Percentiles rank a stretch among this genome's conserved stretches.
phyloP scores from a whole-genome alignment of 2,797 vertebrate species.

The Bradypus variegatus region DNA sequence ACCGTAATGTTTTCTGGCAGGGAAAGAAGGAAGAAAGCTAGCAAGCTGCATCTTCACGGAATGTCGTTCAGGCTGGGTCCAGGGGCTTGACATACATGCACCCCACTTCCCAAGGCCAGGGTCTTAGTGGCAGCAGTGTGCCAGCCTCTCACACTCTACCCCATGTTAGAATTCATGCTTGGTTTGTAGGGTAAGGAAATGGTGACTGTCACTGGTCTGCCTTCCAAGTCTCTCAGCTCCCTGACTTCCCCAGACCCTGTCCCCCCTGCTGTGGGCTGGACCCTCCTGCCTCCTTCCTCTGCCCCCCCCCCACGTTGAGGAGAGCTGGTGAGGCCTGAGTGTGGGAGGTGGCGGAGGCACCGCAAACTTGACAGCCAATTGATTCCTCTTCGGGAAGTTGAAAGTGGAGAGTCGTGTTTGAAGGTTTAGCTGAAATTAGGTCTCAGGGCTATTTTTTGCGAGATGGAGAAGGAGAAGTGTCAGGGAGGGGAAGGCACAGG shows the following conservation, averaged over 20 bases:
- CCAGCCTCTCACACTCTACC: background rate
- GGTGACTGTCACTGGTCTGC: background rate
- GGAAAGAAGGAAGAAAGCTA: background rate
- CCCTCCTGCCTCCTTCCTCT: background rate
- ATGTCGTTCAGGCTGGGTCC: background rate
- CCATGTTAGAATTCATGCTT: background rate
- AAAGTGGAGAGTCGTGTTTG: constrained; percentile 58
- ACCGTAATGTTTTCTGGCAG: background rate
- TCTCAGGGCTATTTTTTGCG: constrained; percentile 62
- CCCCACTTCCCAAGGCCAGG: too few species aligned
- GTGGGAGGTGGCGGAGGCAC: constrained; percentile 51
- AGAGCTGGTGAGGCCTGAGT: background rate
- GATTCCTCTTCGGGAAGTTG: constrained; percentile 68
- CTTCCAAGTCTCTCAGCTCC: background rate
- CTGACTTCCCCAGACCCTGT: background rate
- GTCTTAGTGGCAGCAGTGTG: too few species aligned
- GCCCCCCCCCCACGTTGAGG: constrained; percentile 32
- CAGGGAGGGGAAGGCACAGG: constrained; percentile 43
- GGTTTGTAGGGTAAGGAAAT: background rate
- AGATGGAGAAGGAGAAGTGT: constrained; percentile 53
- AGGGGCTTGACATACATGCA: background rate
- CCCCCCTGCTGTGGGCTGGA: background rate
- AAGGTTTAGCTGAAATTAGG: constrained; percentile 64
- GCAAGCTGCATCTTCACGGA: background rate
- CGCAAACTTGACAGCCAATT: constrained; percentile 70